A percentile compares a stretch with the other conserved stretches of the same genome.
Conservation (phyloP, 2,113 vertebrate species). For the Collichthys lucidus region DNA sequence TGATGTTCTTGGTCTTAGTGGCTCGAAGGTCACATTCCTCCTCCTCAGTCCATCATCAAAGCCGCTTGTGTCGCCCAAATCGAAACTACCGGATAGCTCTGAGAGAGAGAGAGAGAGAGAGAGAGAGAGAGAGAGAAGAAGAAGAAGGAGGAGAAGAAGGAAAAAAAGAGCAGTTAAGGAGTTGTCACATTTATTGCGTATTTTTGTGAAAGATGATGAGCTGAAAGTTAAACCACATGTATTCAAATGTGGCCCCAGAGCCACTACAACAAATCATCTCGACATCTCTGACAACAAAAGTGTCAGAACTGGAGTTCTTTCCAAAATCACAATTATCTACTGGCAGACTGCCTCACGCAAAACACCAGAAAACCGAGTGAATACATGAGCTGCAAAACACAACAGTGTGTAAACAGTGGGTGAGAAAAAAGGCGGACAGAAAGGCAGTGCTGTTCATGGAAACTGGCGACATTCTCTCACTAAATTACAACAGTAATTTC, state of each 20-base stretch:
- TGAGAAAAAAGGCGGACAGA: slow-evolving; percentile 13
- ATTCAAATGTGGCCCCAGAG: slow-evolving; percentile 6
- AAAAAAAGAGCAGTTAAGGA: neutral
- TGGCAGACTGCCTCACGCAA: slow-evolving; percentile 28
- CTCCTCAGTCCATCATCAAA: slow-evolving; percentile 77
- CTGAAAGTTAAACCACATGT: slow-evolving; percentile 50
- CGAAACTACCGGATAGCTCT: slow-evolving; percentile 55
- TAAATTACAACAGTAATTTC: slow-evolving; percentile 69
- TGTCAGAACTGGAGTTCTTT: slow-evolving; percentile 15
- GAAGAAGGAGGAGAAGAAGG: neutral
- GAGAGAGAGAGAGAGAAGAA: slow-evolving; percentile 3
- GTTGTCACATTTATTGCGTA: neutral
- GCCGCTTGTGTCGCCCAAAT: slow-evolving; percentile 27
- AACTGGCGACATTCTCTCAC: slow-evolving; percentile 52
- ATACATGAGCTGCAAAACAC: slow-evolving; percentile 21
- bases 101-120: neutral
- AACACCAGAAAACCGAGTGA: slow-evolving; percentile 33
- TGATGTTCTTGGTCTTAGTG: slow-evolving; percentile 70
- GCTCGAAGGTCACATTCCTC: slow-evolving; percentile 68
- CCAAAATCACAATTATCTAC: slow-evolving; percentile 37
- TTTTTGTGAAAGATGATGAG: slow-evolving; percentile 40
- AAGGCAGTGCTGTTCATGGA: slow-evolving; percentile 11
- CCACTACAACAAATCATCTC: slow-evolving; percentile 44
- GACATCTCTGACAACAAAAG: slow-evolving; percentile 22
- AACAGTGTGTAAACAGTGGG: slow-evolving; percentile 46